These are phyloP conservation scores for Varecia variegata DNA, from an alignment of 2,797 vertebrate species.

Conservation along the genomic window DNA sequence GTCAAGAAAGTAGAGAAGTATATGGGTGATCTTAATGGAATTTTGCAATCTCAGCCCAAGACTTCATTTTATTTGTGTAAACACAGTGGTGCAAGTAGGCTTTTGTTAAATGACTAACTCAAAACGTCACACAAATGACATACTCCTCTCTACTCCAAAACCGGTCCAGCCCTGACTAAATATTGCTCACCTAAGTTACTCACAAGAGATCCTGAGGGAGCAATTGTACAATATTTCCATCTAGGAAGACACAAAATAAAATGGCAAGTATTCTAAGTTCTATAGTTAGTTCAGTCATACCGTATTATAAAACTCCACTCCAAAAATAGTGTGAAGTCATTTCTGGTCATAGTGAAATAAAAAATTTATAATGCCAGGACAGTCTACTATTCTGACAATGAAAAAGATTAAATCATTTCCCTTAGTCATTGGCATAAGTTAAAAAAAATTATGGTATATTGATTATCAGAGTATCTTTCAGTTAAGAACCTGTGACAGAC, in stretches of 20 bases:
- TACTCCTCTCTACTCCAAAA: background rate
- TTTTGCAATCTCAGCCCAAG: background rate
- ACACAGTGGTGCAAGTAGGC: background rate
- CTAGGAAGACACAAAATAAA: background rate
- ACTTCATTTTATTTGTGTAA: slow-evolving; percentile 30
- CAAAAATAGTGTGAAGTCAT: slow-evolving; percentile 19
- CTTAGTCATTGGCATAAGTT: background rate
- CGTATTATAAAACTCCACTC: background rate
- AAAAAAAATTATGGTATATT: background rate
- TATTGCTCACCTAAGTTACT: background rate
- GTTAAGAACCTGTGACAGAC: background rate
- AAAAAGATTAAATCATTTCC: background rate
- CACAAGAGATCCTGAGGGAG: background rate
- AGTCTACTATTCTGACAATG: background rate
- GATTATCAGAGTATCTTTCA: background rate
- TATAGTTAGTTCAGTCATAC: background rate
- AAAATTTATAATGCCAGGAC: background rate
- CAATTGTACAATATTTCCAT: background rate
- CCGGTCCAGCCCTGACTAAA: background rate
- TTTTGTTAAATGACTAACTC: background rate
- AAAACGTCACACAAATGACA: background rate
- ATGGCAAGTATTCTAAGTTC: background rate
- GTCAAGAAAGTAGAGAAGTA: slow-evolving; percentile 4
- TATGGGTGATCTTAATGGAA: background rate
- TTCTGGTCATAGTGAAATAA: slow-evolving; percentile 31